Base-by-base conservation (phyloP, 2,888 invertebrate species). In the Patella pellucida region DNA sequence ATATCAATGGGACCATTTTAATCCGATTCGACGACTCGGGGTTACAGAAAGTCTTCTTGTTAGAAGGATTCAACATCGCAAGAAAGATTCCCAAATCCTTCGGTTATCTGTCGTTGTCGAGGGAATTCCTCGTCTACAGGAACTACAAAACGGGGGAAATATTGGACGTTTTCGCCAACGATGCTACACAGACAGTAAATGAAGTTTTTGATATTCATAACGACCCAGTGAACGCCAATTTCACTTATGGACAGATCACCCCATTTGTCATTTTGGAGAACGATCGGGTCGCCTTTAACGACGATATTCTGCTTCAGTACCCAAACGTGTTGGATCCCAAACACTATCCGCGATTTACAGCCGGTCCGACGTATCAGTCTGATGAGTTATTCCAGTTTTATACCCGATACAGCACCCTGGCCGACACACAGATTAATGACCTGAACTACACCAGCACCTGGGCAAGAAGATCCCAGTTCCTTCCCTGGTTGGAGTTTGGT, bases 401-500 rank as follows among this genome's bases (percentile, higher is more conserved):
- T 52, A 77, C 78, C 3, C 80, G 82, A 68, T 69, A 71, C 27
- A 76, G 77, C 12, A 51, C 67, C 1, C 73, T 83, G 54, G 68
- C 54, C 4, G 52, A 52, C 12, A 72, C 78, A 3, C 16, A 70
- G 50, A 54, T 72, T 3, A 27, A 70, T 12, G 76, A 77, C 51
- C 75, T 82, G 15, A 73, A 78, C 19, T 67, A 70, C 70, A 77
- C 75, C 12, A 78, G 76, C 14, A 81, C 84, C 0, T 83, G 84
- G 84, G 74, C 77, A 5, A 75, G 82, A 19, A 76, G 79, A n/a
- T 76, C 77, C 3, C 78, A 84, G 52, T 84, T 80, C 67, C 70
- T 83, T 19, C 84, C 84, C 4, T 84, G 84, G 83, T 78, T 83
- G 80, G 82, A 81, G 69, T 81, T 83, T 79, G 76, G 78, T 11